Base-by-base conservation (phyloP, 2,113 vertebrate genomes). In the Pseudopipra pipra region DNA sequence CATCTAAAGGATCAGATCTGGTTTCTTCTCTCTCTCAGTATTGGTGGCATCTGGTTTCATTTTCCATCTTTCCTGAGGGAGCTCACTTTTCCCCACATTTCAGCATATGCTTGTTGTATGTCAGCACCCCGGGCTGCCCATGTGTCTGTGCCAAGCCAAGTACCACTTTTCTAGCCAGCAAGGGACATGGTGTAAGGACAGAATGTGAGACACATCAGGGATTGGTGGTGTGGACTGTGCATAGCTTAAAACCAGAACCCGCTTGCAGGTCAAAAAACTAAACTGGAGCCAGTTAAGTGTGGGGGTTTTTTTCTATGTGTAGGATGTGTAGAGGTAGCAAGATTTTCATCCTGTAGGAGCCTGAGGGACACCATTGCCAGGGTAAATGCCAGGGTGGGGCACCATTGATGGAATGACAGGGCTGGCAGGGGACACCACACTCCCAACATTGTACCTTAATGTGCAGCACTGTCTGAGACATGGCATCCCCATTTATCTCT, bases 11-110 rank as follows among this genome's bases (percentile, higher is more conserved):
- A 94, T 89, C 79, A 94, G 96, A 94, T 96, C 94, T 89, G 24
- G 94, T 95, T 97, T 95, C 96, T 95, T 81, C 73, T 88, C 20
- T 93, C 71, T 90, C 47, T 89, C 49, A 39, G 78, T 73, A 31
- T 72, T 91, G 65, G 67, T 87, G 84, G 94, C 66, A 52, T 96
- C 96, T 92, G 91, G 80, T 96, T 97, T 97, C 94, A 95, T 96
- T 95, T 95, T 94, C 94, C 88, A 79, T 91, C 93, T 93, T 94
- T 94, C 73, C 84, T 33, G 24, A 71, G 66, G 56, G 80, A 95
- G 89, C 95, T 96, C 91, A 87, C 94, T 96, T 96, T 96, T 61
- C 92, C 61, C 75, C 87, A 79, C 92, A 73, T 96, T 96, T 94
- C 88, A 92, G 74, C 67, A 74, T 79, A 73, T 70, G 67, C 70